Conservation (phyloP, 2,113 vertebrate genomes). For the Brachyistius frenatus region DNA sequence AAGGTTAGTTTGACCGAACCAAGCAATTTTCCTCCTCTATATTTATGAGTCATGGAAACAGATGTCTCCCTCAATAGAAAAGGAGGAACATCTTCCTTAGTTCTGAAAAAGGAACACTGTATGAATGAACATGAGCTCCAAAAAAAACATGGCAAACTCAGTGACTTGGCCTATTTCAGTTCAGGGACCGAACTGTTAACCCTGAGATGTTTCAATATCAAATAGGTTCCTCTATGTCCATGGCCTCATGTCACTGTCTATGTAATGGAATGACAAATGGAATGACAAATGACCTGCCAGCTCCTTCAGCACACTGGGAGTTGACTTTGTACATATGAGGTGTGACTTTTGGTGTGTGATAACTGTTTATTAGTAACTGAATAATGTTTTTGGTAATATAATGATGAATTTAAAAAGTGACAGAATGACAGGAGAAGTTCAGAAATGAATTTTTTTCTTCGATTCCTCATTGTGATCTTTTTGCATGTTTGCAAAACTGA, state of each 20-base stretch:
- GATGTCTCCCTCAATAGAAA: not conserved
- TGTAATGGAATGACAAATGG: constrained; percentile 43
- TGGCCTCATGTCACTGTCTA: constrained; percentile 59
- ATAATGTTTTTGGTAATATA: no score
- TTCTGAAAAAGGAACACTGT: constrained; percentile 16
- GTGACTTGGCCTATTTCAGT: constrained; percentile 29
- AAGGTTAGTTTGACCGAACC: constrained; percentile 7
- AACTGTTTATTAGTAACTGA: no score
- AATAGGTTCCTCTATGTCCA: constrained; percentile 49
- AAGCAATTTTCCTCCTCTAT: not conserved
- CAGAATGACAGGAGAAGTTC: no score
- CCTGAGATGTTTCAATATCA: constrained; percentile 71
- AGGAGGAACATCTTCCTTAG: not conserved
- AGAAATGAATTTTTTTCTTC: no score
- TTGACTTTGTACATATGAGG: not conserved
- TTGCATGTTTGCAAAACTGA: no score
- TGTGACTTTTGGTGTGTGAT: no score
- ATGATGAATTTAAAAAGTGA: no score
- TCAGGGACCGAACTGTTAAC: constrained; percentile 47
- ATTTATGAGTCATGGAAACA: not conserved
- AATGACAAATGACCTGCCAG: constrained; percentile 19
- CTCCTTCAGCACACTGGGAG: not conserved
- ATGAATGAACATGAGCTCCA: constrained; percentile 21
- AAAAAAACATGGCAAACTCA: constrained; percentile 28
- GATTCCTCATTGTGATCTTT: no score